Conservation (phyloP, 1,140 invertebrate genomes). For the Luehdorfia chinensis region DNA sequence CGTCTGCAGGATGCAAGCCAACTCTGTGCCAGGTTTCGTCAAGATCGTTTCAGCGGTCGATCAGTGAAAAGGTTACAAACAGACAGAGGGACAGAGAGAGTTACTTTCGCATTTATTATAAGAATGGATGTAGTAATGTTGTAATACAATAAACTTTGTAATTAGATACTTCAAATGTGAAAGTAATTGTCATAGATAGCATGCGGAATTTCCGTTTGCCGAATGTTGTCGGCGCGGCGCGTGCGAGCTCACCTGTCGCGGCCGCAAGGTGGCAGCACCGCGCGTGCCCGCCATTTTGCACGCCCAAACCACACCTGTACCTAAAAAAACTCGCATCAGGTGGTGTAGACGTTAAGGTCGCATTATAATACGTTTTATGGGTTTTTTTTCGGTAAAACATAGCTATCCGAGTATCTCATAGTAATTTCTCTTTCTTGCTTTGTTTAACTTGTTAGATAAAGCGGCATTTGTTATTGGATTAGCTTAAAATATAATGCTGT, state of each 20-base stretch:
- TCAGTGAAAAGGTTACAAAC: no score
- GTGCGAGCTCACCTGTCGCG: slow-evolving; percentile 39
- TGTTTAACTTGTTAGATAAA: neutral
- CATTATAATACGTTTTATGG: slow-evolving; percentile 14
- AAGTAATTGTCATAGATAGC: slow-evolving; percentile 20
- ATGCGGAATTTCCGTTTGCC: slow-evolving; percentile 43
- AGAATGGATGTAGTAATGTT: neutral
- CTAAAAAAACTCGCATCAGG: slow-evolving; percentile 37
- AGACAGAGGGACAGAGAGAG: no score
- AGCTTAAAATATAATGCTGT: no score
- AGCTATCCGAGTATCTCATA: slow-evolving; percentile 7
- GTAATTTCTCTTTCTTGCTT: slow-evolving; percentile 14
- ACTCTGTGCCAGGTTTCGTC: no score
- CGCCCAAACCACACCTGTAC: slow-evolving; percentile 37
- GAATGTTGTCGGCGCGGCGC: slow-evolving; percentile 18
- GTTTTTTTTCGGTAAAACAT: slow-evolving; percentile 11
- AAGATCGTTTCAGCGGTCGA: no score
- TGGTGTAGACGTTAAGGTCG: slow-evolving; percentile 34
- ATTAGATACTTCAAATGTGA: neutral
- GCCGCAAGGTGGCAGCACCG: slow-evolving; percentile 39
- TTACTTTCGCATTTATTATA: no score
- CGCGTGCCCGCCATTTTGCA: slow-evolving; percentile 30
- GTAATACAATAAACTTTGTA: neutral
- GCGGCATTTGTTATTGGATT: no score
- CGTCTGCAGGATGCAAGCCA: no score